phyloP scores from a whole-genome alignment of 2,113 vertebrate genomes.

The Dicrurus megarhynchus region DNA sequence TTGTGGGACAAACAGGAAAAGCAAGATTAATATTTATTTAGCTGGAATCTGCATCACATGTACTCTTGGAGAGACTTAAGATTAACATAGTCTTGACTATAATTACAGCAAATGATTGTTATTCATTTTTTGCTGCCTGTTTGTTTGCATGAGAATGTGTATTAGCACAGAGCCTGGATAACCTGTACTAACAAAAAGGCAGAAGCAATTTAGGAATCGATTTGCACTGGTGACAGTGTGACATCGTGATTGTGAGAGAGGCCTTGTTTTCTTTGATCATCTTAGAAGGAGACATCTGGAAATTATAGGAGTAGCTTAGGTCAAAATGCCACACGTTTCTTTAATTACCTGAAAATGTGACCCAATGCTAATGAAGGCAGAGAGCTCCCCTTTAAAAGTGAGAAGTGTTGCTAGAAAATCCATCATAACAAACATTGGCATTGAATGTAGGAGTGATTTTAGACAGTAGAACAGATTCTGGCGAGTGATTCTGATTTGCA shows the following conservation, averaged over 20 bases:
- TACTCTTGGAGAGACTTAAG: neutral
- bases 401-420: conserved; percentile 28
- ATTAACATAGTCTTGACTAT: neutral
- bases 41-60: conserved; percentile 29
- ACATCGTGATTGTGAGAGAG: conserved; percentile 57
- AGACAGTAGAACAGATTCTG: neutral
- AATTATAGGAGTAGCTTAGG: conserved; percentile 66
- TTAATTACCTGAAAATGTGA: conserved; percentile 63
- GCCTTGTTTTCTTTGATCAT: conserved; percentile 65
- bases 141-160: neutral
- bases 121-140: neutral
- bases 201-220: conserved; percentile 15
- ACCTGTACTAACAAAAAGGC: conserved; percentile 18
- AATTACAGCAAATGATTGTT: conserved; percentile 20
- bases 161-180: neutral
- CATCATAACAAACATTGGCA: neutral
- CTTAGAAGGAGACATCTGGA: conserved; percentile 58
- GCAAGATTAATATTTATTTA: conserved; percentile 45
- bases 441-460: conserved; percentile 10
- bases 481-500: neutral
- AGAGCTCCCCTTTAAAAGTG: conserved; percentile 15
- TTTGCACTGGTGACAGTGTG: conserved; percentile 12
- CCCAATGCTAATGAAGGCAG: conserved; percentile 47
- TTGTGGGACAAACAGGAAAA: neutral
- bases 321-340: conserved; percentile 65